Conservation (phyloP, 2,113 vertebrate species). For the Brevimyrus niger region DNA sequence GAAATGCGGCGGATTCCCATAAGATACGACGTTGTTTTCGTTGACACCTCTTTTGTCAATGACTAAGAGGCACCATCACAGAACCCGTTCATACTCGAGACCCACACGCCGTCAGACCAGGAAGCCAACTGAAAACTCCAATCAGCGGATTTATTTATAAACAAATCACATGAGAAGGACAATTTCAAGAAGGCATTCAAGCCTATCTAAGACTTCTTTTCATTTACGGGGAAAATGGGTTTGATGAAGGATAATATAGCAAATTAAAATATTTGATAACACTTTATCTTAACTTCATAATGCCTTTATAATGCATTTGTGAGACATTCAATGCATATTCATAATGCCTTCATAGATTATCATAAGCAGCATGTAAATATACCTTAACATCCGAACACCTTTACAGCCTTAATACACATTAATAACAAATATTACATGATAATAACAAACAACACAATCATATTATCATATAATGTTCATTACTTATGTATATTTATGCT, state of each 20-base stretch:
- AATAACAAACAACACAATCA: neutral
- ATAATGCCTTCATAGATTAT: neutral
- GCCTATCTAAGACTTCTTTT: constrained; percentile 37
- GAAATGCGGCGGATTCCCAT: neutral
- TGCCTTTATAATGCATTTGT: neutral
- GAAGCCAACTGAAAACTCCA: constrained; percentile 36
- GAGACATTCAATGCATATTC: neutral
- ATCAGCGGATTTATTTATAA: constrained; percentile 32
- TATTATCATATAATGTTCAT: neutral
- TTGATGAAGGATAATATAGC: constrained; percentile 39
- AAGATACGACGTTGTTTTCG: neutral
- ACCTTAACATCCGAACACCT: neutral
- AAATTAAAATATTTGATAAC: constrained; percentile 27
- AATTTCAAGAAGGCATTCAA: constrained; percentile 41
- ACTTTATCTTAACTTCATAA: neutral
- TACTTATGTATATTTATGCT: neutral
- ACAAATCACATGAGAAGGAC: constrained; percentile 35
- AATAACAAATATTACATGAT: neutral
- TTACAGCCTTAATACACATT: neutral
- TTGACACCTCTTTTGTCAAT: neutral
- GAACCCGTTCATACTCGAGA: constrained; percentile 23
- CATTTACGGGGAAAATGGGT: constrained; percentile 41
- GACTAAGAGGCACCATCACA: neutral
- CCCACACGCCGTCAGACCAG: constrained; percentile 23
- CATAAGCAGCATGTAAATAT: neutral